phyloP scores from a whole-genome alignment of 2,113 vertebrate species.

The Toxotes jaculatrix region DNA sequence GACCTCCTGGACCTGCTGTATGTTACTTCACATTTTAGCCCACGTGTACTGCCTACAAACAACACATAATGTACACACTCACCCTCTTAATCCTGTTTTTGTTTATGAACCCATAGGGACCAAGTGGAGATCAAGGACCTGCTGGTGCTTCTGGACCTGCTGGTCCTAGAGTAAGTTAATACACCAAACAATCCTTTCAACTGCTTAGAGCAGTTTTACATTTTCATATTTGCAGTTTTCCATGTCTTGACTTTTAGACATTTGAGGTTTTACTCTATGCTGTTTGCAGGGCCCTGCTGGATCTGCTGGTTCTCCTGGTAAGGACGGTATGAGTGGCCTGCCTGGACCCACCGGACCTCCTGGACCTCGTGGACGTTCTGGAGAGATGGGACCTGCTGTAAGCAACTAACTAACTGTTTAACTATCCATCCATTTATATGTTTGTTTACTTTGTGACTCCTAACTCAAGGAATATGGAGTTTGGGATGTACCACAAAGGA shows the following conservation, averaged over 20 bases:
- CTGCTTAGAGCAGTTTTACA: not conserved
- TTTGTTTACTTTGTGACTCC: not conserved
- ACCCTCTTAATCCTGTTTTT: slow-evolving; percentile 21
- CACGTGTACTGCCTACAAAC: not conserved
- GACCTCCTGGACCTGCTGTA: slow-evolving; percentile 92
- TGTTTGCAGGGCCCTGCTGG: slow-evolving; percentile 90
- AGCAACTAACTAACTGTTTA: slow-evolving; percentile 62
- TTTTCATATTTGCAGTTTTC: slow-evolving; percentile 1
- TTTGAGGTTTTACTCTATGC: not conserved
- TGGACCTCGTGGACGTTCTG: slow-evolving; percentile 95
- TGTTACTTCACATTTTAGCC: slow-evolving; percentile 59
- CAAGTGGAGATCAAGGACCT: slow-evolving; percentile 93
- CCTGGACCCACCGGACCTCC: slow-evolving; percentile 96
- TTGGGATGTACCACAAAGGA: not conserved
- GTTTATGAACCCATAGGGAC: slow-evolving; percentile 83
- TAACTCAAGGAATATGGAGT: no score
- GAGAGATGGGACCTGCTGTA: slow-evolving; percentile 94
- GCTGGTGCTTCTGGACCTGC: slow-evolving; percentile 93
- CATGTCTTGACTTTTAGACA: not conserved
- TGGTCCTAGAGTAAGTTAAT: slow-evolving; percentile 92
- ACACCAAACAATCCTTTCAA: not conserved
- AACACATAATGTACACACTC: not conserved
- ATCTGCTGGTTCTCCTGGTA: slow-evolving; percentile 90
- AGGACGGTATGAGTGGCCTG: slow-evolving; percentile 94
- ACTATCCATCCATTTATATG: not conserved